These are phyloP conservation scores for Corythornis leucogaster DNA, from an alignment of 2,797 vertebrate genomes.

Conservation along the genomic window DNA sequence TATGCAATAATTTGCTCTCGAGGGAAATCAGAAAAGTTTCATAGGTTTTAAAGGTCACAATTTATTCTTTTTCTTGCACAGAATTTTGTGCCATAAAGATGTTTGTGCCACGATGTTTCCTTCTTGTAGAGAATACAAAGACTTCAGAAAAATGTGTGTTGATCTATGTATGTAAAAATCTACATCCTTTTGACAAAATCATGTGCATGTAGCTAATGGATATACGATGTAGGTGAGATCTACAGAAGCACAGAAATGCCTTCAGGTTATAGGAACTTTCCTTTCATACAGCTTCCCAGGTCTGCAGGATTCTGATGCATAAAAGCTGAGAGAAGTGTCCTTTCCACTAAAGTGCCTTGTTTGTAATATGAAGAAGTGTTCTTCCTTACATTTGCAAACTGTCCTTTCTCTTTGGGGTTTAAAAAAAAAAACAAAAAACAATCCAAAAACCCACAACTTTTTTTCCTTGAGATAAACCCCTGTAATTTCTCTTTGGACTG, in stretches of 20 bases:
- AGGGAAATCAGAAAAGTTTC: constrained; percentile 7
- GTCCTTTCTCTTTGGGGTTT: background rate
- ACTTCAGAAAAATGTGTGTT: background rate
- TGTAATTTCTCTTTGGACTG: constrained; percentile 8
- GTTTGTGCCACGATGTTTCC: background rate
- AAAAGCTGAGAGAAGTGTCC: background rate
- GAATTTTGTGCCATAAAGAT: background rate
- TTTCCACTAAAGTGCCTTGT: background rate
- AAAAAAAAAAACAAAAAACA: background rate
- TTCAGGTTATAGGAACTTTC: background rate
- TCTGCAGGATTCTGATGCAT: background rate
- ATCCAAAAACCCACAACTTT: too few relatives aligned
- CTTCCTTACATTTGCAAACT: background rate
- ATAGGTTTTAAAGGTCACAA: background rate
- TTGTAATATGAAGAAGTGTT: background rate
- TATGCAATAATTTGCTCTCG: background rate
- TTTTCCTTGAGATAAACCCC: background rate
- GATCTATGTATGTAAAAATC: background rate
- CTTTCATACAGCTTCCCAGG: background rate
- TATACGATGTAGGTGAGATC: background rate
- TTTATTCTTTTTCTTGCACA: background rate
- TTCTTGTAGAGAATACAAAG: background rate
- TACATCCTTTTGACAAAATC: background rate
- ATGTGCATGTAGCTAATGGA: background rate
- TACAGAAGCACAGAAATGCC: background rate